phyloP scores from a whole-genome alignment of 2,797 vertebrate genomes.

The Pipistrellus nathusii region DNA sequence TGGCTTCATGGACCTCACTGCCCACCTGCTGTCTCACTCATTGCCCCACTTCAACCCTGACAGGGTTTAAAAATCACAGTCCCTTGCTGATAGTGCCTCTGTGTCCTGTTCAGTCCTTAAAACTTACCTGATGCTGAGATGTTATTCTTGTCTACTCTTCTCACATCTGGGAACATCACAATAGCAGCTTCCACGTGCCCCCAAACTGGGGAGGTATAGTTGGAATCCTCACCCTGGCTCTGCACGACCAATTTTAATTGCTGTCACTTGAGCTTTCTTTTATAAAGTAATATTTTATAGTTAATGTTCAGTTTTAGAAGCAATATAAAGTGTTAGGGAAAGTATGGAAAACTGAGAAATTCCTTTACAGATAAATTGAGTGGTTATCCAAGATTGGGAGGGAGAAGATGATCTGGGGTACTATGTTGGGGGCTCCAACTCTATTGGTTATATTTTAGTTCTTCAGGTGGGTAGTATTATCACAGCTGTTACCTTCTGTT shows the following conservation, averaged over 20 bases:
- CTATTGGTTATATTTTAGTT: background rate
- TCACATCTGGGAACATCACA: background rate
- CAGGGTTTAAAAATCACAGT: background rate
- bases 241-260: background rate
- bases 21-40: background rate
- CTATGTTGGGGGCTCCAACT: background rate
- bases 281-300: slow-evolving; percentile 46
- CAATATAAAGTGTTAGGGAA: background rate
- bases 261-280: background rate
- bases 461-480: background rate
- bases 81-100: background rate
- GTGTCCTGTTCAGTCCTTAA: background rate
- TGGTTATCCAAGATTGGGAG: background rate
- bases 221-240: background rate
- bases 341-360: slow-evolving; percentile 28
- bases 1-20: background rate
- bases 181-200: background rate
- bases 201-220: background rate
- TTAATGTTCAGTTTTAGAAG: slow-evolving; percentile 54
- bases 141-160: background rate
- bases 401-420: background rate
- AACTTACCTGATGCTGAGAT: background rate
- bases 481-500: background rate
- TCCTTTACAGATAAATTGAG: background rate
- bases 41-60: background rate